Conservation (phyloP, 2,113 vertebrate genomes). For the Zosterops japonicus region DNA sequence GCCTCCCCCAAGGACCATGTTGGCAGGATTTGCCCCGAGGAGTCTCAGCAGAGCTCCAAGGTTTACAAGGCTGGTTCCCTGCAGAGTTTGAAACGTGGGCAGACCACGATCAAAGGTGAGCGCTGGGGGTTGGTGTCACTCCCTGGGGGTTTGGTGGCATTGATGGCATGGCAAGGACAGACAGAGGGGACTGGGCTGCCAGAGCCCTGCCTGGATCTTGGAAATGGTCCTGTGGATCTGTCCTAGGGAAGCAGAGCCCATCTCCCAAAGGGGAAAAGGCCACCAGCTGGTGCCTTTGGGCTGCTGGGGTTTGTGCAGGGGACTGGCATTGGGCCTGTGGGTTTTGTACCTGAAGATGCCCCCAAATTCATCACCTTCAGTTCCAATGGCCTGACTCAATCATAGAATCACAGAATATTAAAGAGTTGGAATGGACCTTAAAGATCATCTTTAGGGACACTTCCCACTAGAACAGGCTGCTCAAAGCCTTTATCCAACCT, state of each 20-base stretch:
- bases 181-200: neutral
- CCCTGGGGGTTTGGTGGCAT: neutral
- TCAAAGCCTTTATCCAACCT: neutral
- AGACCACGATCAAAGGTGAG: constrained; percentile 89
- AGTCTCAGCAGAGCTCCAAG: neutral
- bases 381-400: neutral
- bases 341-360: neutral
- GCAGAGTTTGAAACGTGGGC: constrained; percentile 79
- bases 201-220: neutral
- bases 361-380: neutral
- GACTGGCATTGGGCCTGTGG: neutral
- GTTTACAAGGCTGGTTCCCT: neutral
- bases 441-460: neutral
- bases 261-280: neutral
- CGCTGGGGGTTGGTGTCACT: neutral
- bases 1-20: constrained; percentile 46
- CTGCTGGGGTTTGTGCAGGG: neutral
- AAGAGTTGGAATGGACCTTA: neutral
- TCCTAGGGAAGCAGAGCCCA: neutral
- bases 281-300: no score
- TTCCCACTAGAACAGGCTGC: neutral
- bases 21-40: constrained; percentile 3
- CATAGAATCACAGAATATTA: neutral
- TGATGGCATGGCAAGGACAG: neutral
- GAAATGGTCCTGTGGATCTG: fast-evolving